These are phyloP conservation scores for Alligator sinensis DNA, from an alignment of 2,113 vertebrate species.

Conservation along the genomic window DNA sequence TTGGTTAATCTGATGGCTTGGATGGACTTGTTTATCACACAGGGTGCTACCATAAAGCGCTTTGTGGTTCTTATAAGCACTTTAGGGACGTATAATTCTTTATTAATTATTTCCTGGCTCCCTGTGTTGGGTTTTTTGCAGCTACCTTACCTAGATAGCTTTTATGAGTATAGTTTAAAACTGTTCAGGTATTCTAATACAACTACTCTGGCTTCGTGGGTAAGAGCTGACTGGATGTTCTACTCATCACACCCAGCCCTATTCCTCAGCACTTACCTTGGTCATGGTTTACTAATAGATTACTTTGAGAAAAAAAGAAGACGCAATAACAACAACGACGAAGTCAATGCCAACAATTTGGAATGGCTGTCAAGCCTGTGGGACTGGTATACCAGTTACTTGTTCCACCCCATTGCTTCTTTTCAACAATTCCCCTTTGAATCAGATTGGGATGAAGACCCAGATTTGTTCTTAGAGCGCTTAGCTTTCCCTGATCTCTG, in stretches of 20 bases:
- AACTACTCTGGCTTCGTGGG: slow-evolving; percentile 92
- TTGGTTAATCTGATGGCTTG: slow-evolving; percentile 97
- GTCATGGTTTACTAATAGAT: slow-evolving; percentile 93
- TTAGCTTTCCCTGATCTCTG: slow-evolving; percentile 96
- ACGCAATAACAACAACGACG: slow-evolving; percentile 83
- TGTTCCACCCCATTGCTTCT: slow-evolving; percentile 93
- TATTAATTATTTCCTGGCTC: slow-evolving; percentile 97
- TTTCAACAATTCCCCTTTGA: slow-evolving; percentile 92
- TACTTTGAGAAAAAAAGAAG: slow-evolving; percentile 97
- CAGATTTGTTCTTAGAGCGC: slow-evolving; percentile 89
- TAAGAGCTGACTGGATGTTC: slow-evolving; percentile 96
- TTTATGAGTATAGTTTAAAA: slow-evolving; percentile 96
- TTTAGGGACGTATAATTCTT: slow-evolving; percentile 96
- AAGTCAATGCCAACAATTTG: slow-evolving; percentile 93
- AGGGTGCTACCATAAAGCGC: slow-evolving; percentile 96
- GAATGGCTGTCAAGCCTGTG: slow-evolving; percentile 97
- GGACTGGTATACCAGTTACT: slow-evolving; percentile 98
- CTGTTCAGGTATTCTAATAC: slow-evolving; percentile 95
- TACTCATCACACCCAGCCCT: slow-evolving; percentile 97
- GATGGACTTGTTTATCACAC: slow-evolving; percentile 99
- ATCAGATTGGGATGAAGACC: slow-evolving; percentile 96
- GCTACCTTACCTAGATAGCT: slow-evolving; percentile 92
- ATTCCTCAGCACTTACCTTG: slow-evolving; percentile 95
- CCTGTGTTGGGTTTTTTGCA: slow-evolving; percentile 96
- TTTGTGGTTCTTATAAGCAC: slow-evolving; percentile 98